Base-by-base conservation (phyloP, 2,113 vertebrate species). In the Petroica traversi region DNA sequence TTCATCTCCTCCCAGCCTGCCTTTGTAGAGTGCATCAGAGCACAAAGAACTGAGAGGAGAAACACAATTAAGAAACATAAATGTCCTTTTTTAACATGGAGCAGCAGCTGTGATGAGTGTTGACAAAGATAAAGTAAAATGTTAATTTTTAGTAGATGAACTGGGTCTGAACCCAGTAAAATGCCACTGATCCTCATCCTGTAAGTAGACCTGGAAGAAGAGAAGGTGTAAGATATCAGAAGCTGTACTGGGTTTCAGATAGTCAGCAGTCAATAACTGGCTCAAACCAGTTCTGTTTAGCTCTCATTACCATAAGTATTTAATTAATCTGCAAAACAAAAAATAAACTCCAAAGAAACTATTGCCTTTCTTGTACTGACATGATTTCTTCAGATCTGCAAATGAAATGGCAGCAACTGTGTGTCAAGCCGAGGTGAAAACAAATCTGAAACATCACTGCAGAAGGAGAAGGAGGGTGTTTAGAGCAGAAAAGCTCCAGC, bases 221-320 rank as follows among this genome's bases (percentile, higher is more conserved):
- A 85, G 34, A 49, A 43, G 25, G 14, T 66, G 15, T 46, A 20
- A 82, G 24, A 19, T 38, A 63, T 11, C 71, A 85, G 78, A 92
- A 76, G 43, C 59, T 68, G 18, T 45, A 73, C 74, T 3, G 4
- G 61, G 67, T 58, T 89, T 85, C 72, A 48, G 81, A 12, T 72
- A 90, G 29, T 85, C 66, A 79, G 38, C 33, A 85, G 89, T 73
- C 85, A 95, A 52, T 88, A 90, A 94, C 46, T 92, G 63, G 63
- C 85, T 96, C 80, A 87, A 68, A 89, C 48, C 20, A 16, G 57
- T 81, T 76, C 52, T 89, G 63, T 88, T 95, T 78, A 93, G 67
- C 11, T 83, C 85, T 96, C 59, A 85, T 96, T 97, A 92, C 75
- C 85, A 68, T 95, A 95, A 88, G 85, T 89, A 94, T 95, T 95